Conservation (phyloP, 1,140 invertebrate genomes). For the Chlorops oryzae region DNA sequence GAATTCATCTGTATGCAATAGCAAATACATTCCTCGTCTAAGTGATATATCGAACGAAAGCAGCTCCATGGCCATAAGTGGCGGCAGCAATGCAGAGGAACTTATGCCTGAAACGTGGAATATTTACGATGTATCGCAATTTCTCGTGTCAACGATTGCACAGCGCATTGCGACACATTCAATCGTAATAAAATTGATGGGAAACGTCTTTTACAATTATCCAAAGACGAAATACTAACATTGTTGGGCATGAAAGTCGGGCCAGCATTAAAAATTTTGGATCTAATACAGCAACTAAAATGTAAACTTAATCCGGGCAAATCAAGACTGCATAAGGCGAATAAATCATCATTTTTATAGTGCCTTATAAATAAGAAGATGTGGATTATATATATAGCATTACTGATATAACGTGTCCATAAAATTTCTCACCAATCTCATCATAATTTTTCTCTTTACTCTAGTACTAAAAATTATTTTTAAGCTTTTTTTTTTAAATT, state of each 20-base stretch:
- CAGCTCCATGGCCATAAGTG: conserved; percentile 1
- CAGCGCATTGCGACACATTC: conserved; percentile 81
- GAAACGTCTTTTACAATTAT: conserved; percentile 67
- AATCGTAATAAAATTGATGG: conserved; percentile 68
- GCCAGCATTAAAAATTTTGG: conserved; percentile 86
- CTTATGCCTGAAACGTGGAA: conserved; percentile 73
- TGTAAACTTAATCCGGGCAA: conserved; percentile 44
- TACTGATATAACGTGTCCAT: too few relatives aligned
- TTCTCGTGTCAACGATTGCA: conserved; percentile 86
- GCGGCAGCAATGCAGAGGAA: conserved; percentile 47
- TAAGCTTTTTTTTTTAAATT: background rate
- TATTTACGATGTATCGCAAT: conserved; percentile 76
- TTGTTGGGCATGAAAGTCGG: conserved; percentile 89
- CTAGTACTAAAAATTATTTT: background rate
- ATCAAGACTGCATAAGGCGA: conserved; percentile 41
- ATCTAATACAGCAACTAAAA: conserved; percentile 82
- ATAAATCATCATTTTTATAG: conserved; percentile 46
- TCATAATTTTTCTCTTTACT: background rate
- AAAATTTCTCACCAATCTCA: background rate
- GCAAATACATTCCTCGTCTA: conserved; percentile 46
- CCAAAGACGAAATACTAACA: conserved; percentile 84
- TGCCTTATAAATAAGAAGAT: too few relatives aligned
- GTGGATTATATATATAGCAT: too few relatives aligned
- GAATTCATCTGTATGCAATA: conserved; percentile 40
- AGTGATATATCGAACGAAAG: conserved; percentile 26